These are phyloP conservation scores for Scopus umbretta DNA, from an alignment of 2,113 vertebrate genomes.

Conservation along the genomic window DNA sequence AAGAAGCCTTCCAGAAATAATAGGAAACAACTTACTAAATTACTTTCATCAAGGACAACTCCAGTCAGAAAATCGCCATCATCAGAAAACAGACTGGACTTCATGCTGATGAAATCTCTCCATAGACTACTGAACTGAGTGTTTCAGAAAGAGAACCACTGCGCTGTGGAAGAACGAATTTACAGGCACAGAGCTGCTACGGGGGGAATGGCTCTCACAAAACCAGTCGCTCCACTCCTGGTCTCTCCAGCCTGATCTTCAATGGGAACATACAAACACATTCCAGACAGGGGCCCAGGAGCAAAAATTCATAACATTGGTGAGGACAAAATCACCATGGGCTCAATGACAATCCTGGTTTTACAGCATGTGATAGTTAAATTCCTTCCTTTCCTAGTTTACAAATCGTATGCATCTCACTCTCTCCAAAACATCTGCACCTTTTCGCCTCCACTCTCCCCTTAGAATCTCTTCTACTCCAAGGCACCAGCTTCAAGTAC, in stretches of 20 bases:
- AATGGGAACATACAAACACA: background rate
- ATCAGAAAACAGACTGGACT: background rate
- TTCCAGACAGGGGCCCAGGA: background rate
- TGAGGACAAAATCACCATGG: background rate
- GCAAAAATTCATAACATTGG: rapidly evolving
- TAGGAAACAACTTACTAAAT: background rate
- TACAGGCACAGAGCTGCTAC: background rate
- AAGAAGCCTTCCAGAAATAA: background rate
- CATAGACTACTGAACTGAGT: rapidly evolving
- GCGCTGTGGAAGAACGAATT: background rate
- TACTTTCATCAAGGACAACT: background rate
- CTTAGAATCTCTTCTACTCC: background rate
- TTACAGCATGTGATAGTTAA: background rate
- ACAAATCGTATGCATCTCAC: background rate
- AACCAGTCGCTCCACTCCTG: background rate
- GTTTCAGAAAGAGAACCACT: background rate
- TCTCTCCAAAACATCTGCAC: background rate
- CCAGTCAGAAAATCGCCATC: background rate
- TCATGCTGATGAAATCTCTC: background rate
- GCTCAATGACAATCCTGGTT: background rate
- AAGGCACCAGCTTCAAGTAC: background rate
- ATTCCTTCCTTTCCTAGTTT: background rate
- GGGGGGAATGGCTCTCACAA: background rate
- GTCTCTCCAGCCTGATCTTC: background rate
- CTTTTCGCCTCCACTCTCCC: background rate